Evolutionary conservation across 2,888 invertebrate genomes (phyloP), one percentile per base, ranked within the genome.

Genomic region (Eupithecia abbreviata): DNA sequence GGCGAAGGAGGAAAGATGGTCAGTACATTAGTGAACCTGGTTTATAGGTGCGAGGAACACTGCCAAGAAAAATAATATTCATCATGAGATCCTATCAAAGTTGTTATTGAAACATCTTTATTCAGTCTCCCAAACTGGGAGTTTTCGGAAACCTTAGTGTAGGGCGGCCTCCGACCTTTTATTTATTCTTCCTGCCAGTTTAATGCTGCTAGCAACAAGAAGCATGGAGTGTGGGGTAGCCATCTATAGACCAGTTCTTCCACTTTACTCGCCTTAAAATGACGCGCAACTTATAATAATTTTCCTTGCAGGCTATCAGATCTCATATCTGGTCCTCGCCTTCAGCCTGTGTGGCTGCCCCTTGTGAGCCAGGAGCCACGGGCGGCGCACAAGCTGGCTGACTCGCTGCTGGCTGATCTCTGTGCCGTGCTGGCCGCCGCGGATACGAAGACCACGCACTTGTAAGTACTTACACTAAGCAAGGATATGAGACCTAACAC

Each of bases 401-500:
- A 93, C 62, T 82, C 84, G 2, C 84, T 95, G 47, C 83, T 95
- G 0, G 81, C 90, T 0, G 94, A 94, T 75, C 84, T 98, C 80
- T 97, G 97, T 85, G 95, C 96, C 69, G 93, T 97, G 43, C 90
- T 98, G 15, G 95, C 97, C 65, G 94, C 96, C 69, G 96, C 97
- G 55, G 98, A 98, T 87, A 97, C 97, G 47, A 98, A 98, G 91
- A 96, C 96, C 82, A 98, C 98, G 10, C 98, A 98, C 91, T 98
- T 98, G 98, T 98, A 93, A 97, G 98, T 96, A 86, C 41, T 4
- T 18, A 58, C 4, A 30, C 58, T 18, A 3, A n/a, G 3, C 55
- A n/a, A 9, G 55, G 9, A n/a, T 15, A 51, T 15, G 15, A 12
- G 47, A 3, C 12, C 47, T 15, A 51, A 51, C 15, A 51, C 51